Conservation (phyloP, 2,888 invertebrate genomes). For the Drosophila peninsularis region DNA sequence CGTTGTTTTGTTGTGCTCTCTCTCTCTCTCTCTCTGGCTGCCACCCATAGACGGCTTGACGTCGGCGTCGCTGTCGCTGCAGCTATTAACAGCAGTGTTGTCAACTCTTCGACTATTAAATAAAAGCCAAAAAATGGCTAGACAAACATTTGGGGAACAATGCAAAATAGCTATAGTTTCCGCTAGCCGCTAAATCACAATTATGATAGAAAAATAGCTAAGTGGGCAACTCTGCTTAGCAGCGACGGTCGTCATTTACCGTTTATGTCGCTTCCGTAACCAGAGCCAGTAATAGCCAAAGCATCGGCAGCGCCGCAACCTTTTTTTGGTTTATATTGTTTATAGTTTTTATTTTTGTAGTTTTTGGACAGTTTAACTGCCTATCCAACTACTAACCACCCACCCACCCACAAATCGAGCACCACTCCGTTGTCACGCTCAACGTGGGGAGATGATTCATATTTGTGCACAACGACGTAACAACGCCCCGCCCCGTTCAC, state of each 20-base stretch:
- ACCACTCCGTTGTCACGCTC: slow-evolving; percentile 59
- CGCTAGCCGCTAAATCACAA: no score
- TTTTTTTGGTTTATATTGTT: slow-evolving; percentile 46
- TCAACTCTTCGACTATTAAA: no score
- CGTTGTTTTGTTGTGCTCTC: slow-evolving; percentile 1
- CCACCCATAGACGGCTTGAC: slow-evolving; percentile 56
- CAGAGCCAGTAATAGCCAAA: slow-evolving; percentile 38
- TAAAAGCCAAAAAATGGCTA: no score
- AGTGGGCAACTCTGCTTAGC: no score
- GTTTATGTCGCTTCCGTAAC: slow-evolving; percentile 56
- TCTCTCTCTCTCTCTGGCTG: slow-evolving; percentile 11
- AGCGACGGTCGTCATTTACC: slow-evolving; percentile 39
- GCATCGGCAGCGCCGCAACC: slow-evolving; percentile 24
- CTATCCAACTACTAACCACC: slow-evolving; percentile 27
- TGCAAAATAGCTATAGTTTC: no score
- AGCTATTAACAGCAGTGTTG: slow-evolving; percentile 7
- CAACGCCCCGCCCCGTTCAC: slow-evolving; percentile 55
- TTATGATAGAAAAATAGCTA: no score
- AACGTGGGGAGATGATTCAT: slow-evolving; percentile 72
- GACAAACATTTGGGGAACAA: no score
- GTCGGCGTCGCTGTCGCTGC: slow-evolving; percentile 30
- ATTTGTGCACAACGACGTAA: slow-evolving; percentile 64
- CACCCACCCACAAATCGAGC: slow-evolving; percentile 38
- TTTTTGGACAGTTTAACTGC: slow-evolving; percentile 19
- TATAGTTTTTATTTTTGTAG: slow-evolving; percentile 23